These are phyloP conservation scores for Haliclystus octoradiatus DNA, from an alignment of 30 jellyfish, hydroid and myxozoan species.

Conservation along the genomic window DNA sequence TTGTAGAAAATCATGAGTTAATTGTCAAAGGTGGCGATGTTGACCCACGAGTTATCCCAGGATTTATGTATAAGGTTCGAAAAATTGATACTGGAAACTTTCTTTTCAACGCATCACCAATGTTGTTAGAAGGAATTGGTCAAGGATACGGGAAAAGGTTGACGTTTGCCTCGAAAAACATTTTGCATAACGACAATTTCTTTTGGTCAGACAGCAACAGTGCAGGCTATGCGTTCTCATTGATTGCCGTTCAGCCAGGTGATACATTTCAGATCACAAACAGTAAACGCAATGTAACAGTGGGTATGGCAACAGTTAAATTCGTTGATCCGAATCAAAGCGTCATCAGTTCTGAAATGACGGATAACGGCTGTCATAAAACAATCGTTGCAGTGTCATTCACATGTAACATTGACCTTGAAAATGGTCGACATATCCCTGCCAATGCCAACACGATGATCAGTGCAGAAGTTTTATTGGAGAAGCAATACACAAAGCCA, in stretches of 20 bases:
- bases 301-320: slow-evolving; percentile 22
- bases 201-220: slow-evolving; percentile 69
- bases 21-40: slow-evolving; percentile 20
- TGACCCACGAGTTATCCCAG: slow-evolving; percentile 43
- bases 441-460: no score
- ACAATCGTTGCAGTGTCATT: slow-evolving; percentile 40
- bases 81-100: slow-evolving; percentile 30
- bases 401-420: slow-evolving; percentile 13
- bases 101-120: slow-evolving; percentile 37
- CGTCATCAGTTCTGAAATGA: slow-evolving; percentile 12
- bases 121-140: slow-evolving; percentile 38
- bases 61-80: slow-evolving; percentile 50
- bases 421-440: background rate
- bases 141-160: slow-evolving; percentile 63
- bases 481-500: no score
- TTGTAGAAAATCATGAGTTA: slow-evolving; percentile 24
- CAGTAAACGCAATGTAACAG: slow-evolving; percentile 5
- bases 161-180: slow-evolving; percentile 37
- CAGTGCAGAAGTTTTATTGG: no score
- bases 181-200: slow-evolving; percentile 42
- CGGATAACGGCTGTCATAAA: slow-evolving; percentile 2
- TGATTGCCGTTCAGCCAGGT: slow-evolving; percentile 23
- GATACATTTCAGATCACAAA: slow-evolving; percentile 22
- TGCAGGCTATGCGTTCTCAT: slow-evolving; percentile 46
- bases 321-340: slow-evolving; percentile 30